phyloP scores from a whole-genome alignment of 2,797 vertebrate species.

The Peromyscus aztecus region DNA sequence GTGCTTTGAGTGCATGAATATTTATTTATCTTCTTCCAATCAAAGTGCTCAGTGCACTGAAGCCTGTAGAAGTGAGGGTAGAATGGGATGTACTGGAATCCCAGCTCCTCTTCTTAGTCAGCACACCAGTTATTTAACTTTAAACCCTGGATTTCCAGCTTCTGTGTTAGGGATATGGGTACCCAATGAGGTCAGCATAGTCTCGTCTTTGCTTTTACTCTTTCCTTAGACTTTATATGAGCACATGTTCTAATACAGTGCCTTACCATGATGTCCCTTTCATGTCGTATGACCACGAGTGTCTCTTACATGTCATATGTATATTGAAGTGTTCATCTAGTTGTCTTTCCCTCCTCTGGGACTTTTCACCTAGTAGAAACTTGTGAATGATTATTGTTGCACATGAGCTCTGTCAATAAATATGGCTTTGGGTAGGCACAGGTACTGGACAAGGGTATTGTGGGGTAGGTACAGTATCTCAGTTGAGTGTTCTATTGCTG shows the following conservation, averaged over 20 bases:
- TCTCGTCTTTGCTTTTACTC: neutral
- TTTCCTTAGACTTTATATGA: constrained; percentile 28
- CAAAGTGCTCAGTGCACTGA: neutral
- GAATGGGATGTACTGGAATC: neutral
- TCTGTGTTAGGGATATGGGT: constrained; percentile 12
- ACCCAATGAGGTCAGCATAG: neutral
- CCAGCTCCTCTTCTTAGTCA: neutral
- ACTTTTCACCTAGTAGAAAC: neutral
- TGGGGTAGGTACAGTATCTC: neutral
- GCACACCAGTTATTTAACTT: neutral
- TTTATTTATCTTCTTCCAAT: constrained; percentile 9
- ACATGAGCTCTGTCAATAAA: neutral
- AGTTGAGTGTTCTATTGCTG: neutral
- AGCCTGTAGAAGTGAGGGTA: neutral
- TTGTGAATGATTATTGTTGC: neutral
- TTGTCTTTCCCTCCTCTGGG: neutral
- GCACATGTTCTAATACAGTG: neutral
- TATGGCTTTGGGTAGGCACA: constrained; percentile 37
- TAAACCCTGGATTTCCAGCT: neutral
- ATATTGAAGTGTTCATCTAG: neutral
- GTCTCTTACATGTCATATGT: neutral
- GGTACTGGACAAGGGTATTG: neutral
- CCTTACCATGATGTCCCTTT: neutral
- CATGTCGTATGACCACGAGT: neutral
- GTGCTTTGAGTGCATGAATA: neutral